Conservation (phyloP, 35 echinoderm and acorn worm genomes). For the Strongylocentrotus purpuratus region DNA sequence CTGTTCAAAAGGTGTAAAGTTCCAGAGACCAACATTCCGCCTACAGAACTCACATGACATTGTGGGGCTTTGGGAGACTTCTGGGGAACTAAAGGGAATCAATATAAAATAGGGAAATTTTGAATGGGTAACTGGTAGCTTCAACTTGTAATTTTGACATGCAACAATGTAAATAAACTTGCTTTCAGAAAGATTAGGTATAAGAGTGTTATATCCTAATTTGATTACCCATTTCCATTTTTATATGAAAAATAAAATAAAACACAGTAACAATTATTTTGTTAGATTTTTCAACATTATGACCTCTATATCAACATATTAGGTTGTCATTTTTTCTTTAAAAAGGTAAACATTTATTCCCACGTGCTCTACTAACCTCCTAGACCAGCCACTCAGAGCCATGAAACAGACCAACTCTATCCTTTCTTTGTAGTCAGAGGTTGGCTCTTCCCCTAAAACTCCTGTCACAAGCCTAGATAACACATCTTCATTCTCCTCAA, state of each 20-base stretch:
- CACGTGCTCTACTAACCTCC: neutral
- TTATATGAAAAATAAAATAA: too few species aligned
- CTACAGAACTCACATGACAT: slow-evolving; percentile 66
- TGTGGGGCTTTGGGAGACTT: slow-evolving; percentile 40
- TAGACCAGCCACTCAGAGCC: slow-evolving; percentile 25
- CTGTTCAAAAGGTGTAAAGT: slow-evolving; percentile 53
- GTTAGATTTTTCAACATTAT: too few species aligned
- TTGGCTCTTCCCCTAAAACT: neutral
- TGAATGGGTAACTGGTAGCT: too few species aligned
- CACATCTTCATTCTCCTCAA: neutral
- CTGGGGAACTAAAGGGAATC: slow-evolving; percentile 45
- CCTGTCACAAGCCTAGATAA: slow-evolving; percentile 39
- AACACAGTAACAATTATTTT: too few species aligned
- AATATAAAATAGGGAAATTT: neutral
- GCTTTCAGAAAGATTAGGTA: too few species aligned
- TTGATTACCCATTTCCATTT: too few species aligned
- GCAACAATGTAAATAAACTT: too few species aligned
- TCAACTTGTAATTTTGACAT: too few species aligned
- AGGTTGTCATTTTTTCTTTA: too few species aligned
- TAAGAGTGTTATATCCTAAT: too few species aligned
- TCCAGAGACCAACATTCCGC: slow-evolving; percentile 76
- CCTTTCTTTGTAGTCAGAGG: slow-evolving; percentile 1
- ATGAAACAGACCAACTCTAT: neutral
- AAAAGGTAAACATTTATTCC: neutral
- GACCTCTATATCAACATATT: too few species aligned